Percentiles rank a stretch among this genome's conserved stretches.
These are phyloP conservation scores for Pseudococcus viburni DNA, from an alignment of 2,888 invertebrate genomes.

Conservation along the genomic window DNA sequence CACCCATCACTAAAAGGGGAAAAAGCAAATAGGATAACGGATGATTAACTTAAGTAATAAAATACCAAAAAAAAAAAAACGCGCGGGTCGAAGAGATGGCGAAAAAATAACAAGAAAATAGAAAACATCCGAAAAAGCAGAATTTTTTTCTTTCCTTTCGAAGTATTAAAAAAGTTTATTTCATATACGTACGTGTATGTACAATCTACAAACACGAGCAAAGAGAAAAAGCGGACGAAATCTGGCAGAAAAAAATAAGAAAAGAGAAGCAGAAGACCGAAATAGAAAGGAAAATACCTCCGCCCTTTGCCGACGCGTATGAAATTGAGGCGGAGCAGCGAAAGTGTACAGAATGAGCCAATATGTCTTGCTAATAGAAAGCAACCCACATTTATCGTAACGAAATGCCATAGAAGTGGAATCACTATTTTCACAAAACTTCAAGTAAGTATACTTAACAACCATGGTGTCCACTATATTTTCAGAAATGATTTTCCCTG, in stretches of 20 bases:
- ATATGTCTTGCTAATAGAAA: slow-evolving; percentile 56
- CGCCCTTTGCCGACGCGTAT: not conserved
- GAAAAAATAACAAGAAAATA: slow-evolving; percentile 49
- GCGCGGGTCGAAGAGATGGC: not conserved
- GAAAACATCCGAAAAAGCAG: slow-evolving; percentile 54
- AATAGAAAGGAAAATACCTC: not conserved
- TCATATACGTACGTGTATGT: no score
- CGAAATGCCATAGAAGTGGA: no score
- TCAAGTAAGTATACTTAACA: no score
- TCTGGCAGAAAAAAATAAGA: not conserved
- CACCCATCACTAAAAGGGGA: not conserved
- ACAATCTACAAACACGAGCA: no score
- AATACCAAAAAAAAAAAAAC: not conserved
- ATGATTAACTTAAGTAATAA: slow-evolving; percentile 62
- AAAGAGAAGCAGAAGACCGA: not conserved
- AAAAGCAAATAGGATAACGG: slow-evolving; percentile 60
- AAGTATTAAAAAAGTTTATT: slow-evolving; percentile 46
- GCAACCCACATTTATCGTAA: slow-evolving; percentile 26
- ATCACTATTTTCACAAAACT: no score
- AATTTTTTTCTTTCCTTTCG: not conserved
- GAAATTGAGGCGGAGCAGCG: not conserved
- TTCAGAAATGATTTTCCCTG: no score
- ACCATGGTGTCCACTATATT: no score
- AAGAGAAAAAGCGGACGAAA: not conserved
- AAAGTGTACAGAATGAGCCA: slow-evolving; percentile 8